Base-by-base conservation (phyloP, 1,140 invertebrate species). In the Drosophila micromelanica region DNA sequence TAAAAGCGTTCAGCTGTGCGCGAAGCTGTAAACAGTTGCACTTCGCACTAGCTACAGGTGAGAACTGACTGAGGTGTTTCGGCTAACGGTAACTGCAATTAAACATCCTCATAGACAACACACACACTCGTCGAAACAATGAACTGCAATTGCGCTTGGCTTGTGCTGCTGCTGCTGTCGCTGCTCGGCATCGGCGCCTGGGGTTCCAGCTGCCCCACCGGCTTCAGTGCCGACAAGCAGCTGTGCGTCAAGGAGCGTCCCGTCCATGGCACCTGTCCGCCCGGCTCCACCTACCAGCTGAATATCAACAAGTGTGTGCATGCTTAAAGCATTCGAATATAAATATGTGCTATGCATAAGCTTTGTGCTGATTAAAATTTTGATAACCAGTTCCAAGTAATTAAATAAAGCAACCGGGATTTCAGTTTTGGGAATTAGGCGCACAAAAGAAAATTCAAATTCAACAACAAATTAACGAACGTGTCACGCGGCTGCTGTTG, bases 261-360 rank as follows among this genome's bases (percentile, higher is more conserved):
- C 2, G 46, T 91, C 12, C 90, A 90, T 48, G 90, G 90, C 30
- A 71, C 76, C 38, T 91, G 90, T 35, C 77, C 90, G 12, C 52
- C 77, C 2, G 72, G 76, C n/a, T 91, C 86, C 5, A 64, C 55
- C 52, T 91, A 80, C 30, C 51, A 80, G 38, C 35, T 85, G 8
- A 73, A 42, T 40, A 71, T 90, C 11, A 90, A 90, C 62, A 91
- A 91, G 54, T 91, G 90, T 54, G 80, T 91, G 30, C 90, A 90
- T 49, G 32, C 52, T 11, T 82, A 56, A 45, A 7, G 32, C 13
- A 37, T 15, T 1, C 12, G n/a, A 13, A 56, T 35, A 38, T 56
- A 12, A 15, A 27, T 23, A 35, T 30, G 12, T 49, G 5, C 15
- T 17, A 13, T 38, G 20, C 32, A 32, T 12, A 57, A 5, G 15